phyloP scores from a whole-genome alignment of 2,797 vertebrate genomes.

The Amblyraja radiata region DNA sequence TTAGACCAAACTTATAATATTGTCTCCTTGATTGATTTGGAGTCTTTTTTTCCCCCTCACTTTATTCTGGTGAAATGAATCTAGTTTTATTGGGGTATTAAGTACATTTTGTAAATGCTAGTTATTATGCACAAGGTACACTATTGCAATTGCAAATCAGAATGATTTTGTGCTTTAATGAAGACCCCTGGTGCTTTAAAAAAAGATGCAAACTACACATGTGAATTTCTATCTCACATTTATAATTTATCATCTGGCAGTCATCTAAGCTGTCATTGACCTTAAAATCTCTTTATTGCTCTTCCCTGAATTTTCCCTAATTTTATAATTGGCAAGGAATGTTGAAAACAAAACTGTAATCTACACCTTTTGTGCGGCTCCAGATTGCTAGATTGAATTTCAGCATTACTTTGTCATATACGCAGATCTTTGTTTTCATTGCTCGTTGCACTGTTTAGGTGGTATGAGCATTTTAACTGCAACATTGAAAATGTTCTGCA shows the following conservation, averaged over 20 bases:
- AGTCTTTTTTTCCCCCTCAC: no score
- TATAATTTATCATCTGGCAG: background rate
- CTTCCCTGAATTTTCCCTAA: background rate
- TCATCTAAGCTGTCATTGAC: background rate
- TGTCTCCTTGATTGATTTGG: no score
- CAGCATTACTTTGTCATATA: background rate
- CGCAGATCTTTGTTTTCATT: background rate
- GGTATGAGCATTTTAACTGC: background rate
- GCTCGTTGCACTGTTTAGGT: background rate
- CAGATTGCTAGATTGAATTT: background rate
- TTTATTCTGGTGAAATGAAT: no score
- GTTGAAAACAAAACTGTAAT: background rate
- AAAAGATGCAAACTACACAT: no score
- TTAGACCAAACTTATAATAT: no score
- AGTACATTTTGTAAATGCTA: no score
- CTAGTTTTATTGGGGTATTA: no score
- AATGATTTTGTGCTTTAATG: no score
- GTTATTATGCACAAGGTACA: no score
- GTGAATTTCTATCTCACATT: no score
- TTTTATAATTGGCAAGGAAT: background rate
- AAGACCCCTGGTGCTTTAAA: no score
- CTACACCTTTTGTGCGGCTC: background rate
- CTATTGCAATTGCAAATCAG: no score
- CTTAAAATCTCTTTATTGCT: background rate
- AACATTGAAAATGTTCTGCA: background rate